phyloP scores from a whole-genome alignment of 2,888 invertebrate species.

The Octonoba sinensis region DNA sequence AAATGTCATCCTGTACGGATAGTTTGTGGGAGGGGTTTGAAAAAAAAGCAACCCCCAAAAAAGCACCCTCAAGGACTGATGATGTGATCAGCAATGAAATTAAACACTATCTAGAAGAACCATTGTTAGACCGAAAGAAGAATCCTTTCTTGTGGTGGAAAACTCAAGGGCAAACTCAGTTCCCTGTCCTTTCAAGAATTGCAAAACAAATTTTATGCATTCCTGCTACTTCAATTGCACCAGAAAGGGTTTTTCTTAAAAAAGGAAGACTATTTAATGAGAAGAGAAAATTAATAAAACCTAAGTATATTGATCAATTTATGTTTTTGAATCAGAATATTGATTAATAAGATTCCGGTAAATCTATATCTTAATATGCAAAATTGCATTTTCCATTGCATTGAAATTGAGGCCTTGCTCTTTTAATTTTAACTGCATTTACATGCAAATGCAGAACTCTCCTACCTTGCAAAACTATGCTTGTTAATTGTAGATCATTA shows the following conservation, averaged over 20 bases:
- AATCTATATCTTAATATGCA: background rate
- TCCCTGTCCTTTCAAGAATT: constrained; percentile 48
- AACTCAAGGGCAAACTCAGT: constrained; percentile 50
- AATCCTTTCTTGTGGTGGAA: constrained; percentile 61
- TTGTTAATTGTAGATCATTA: no score
- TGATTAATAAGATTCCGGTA: constrained; percentile 23
- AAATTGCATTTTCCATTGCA: background rate
- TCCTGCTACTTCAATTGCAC: constrained; percentile 57
- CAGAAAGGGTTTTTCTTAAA: constrained; percentile 56
- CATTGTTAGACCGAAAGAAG: constrained; percentile 52
- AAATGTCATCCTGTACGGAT: constrained; percentile 43
- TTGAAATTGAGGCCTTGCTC: background rate
- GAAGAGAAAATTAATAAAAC: constrained; percentile 36
- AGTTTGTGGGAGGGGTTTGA: constrained; percentile 62
- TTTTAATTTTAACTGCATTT: background rate
- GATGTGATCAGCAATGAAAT: constrained; percentile 51
- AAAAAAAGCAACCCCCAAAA: constrained; percentile 54
- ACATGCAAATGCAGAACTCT: no score
- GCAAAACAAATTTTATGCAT: constrained; percentile 48
- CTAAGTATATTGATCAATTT: constrained; percentile 60
- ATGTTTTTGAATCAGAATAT: constrained; percentile 59
- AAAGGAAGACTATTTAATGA: constrained; percentile 50
- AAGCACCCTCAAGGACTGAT: constrained; percentile 38
- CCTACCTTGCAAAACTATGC: no score
- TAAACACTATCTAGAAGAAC: constrained; percentile 56